These are phyloP conservation scores for Nemapogon koenigi DNA, from an alignment of 2,888 invertebrate species.

Conservation along the genomic window DNA sequence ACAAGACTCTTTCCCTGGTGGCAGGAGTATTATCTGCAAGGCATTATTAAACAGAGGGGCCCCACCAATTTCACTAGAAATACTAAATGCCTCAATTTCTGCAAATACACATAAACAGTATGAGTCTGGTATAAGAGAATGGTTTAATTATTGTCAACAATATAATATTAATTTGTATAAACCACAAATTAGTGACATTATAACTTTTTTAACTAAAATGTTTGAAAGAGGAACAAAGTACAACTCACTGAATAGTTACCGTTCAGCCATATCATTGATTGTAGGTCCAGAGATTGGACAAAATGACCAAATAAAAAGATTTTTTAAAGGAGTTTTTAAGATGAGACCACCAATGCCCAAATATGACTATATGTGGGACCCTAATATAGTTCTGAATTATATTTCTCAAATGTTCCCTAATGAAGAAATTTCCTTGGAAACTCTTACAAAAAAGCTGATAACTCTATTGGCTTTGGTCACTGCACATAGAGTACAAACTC, in stretches of 20 bases:
- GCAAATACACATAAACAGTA: constrained; percentile 12
- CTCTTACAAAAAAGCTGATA: constrained; percentile 17
- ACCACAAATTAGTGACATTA: constrained; percentile 5
- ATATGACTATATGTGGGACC: constrained; percentile 23
- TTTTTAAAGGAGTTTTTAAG: constrained; percentile 14
- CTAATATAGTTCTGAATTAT: constrained; percentile 15
- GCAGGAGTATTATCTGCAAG: constrained; percentile 7
- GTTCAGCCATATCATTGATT: constrained; percentile 14
- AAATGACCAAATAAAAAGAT: constrained; percentile 11
- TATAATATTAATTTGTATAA: constrained; percentile 1
- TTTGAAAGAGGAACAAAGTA: constrained; percentile 13
- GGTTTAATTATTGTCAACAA: constrained; percentile 3
- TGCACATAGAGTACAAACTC: constrained; percentile 17
- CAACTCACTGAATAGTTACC: constrained; percentile 11
- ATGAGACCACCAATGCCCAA: constrained; percentile 16
- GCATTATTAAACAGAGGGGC: background rate
- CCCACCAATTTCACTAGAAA: background rate
- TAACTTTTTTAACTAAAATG: constrained; percentile 9
- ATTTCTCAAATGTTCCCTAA: constrained; percentile 10
- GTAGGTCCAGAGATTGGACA: constrained; percentile 7
- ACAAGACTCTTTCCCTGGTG: constrained; percentile 9
- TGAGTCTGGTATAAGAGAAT: constrained; percentile 1
- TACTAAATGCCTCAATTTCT: constrained; percentile 7
- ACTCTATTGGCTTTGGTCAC: constrained; percentile 18
- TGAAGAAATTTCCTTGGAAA: constrained; percentile 10